Evolutionary conservation across 2,888 invertebrate genomes (phyloP).

Genomic region (Xiphydria camelus): DNA sequence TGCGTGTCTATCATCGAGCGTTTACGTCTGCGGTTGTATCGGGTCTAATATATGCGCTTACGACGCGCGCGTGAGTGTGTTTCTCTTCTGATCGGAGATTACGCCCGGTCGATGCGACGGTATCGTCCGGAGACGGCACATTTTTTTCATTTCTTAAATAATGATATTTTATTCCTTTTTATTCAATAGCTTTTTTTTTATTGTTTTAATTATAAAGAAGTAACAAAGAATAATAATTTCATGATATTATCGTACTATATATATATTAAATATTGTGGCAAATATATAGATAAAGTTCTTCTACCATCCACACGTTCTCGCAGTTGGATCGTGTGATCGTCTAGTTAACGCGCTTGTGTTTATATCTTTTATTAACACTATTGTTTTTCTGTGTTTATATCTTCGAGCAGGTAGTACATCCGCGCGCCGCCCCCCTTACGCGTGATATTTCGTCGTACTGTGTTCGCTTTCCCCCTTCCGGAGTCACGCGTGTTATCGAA

Average conservation of each 20-base stretch:
- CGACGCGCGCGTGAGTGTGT: too few relatives aligned
- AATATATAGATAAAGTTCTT: slow-evolving; percentile 35
- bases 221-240: slow-evolving; percentile 58
- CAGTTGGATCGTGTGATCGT: slow-evolving; percentile 3
- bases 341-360: slow-evolving; percentile 1
- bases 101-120: too few relatives aligned
- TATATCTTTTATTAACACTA: not conserved
- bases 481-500: too few relatives aligned
- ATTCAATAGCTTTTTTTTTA: slow-evolving; percentile 53
- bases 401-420: too few relatives aligned
- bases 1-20: too few relatives aligned
- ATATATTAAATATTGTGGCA: slow-evolving; percentile 51
- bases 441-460: not conserved
- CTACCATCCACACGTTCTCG: slow-evolving; percentile 18
- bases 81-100: too few relatives aligned
- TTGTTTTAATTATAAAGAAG: slow-evolving; percentile 57
- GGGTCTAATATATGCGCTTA: too few relatives aligned
- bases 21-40: too few relatives aligned
- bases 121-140: too few relatives aligned
- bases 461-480: not conserved
- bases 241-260: slow-evolving; percentile 48
- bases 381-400: not conserved
- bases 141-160: slow-evolving; percentile 5
- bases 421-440: not conserved
- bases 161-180: slow-evolving; percentile 32